Evolutionary conservation across 2,888 invertebrate species (phyloP).

Genomic region (Phragmatobia fuliginosa): DNA sequence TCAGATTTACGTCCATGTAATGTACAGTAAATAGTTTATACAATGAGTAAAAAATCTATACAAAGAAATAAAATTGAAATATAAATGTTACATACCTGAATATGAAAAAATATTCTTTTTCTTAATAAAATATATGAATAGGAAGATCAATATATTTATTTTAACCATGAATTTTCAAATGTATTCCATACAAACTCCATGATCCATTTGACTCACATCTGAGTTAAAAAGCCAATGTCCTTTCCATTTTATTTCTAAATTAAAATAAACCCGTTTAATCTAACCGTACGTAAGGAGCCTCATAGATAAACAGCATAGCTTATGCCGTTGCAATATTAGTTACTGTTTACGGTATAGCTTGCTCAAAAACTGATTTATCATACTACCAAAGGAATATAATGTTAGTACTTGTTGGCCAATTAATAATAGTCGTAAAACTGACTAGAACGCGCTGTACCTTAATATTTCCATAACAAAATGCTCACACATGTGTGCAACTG

Average conservation of each 20-base stretch:
- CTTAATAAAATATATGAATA: not conserved
- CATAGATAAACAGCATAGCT: not conserved
- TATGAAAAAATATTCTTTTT: not conserved
- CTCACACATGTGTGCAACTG: conserved; percentile 32
- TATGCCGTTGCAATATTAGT: not conserved
- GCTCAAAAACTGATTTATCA: not conserved
- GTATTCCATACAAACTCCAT: not conserved
- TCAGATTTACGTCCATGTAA: not conserved
- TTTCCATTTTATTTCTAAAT: not conserved
- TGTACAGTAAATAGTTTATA: not conserved
- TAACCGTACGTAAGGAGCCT: not conserved
- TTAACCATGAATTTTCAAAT: not conserved
- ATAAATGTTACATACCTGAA: too few species aligned
- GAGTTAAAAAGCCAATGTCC: not conserved
- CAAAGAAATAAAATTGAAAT: too few species aligned
- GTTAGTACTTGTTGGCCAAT: conserved; percentile 17
- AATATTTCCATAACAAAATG: conserved; percentile 18
- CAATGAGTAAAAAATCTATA: too few species aligned
- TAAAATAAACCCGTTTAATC: not conserved
- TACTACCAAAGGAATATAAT: conserved; percentile 17
- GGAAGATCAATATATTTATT: not conserved
- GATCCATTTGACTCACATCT: not conserved
- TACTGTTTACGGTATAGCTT: not conserved
- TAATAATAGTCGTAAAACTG: conserved; percentile 34
- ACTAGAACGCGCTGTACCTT: conserved; percentile 29